Conservation (phyloP, 1,140 invertebrate genomes). For the Temnothorax curvispinosus region DNA sequence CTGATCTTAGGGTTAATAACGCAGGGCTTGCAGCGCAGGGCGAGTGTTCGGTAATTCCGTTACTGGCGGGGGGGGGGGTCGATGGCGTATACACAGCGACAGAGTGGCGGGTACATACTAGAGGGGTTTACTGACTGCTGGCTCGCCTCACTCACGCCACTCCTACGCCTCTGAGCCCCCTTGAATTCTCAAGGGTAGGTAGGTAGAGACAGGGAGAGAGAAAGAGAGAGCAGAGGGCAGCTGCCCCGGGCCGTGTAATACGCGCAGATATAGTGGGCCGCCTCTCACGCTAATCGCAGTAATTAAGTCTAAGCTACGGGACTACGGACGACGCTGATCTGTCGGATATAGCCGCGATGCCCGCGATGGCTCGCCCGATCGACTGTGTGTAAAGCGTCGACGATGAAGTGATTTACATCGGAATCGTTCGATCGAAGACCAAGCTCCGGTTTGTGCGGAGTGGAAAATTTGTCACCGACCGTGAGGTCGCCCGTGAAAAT, state of each 20-base stretch:
- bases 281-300: slow-evolving; percentile 80
- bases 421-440: slow-evolving; percentile 65
- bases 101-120: slow-evolving; percentile 36
- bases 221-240: slow-evolving; percentile 32
- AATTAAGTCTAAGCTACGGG: slow-evolving; percentile 81
- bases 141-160: slow-evolving; percentile 51
- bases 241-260: slow-evolving; percentile 66
- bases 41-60: slow-evolving; percentile 35
- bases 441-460: not conserved
- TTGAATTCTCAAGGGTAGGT: slow-evolving; percentile 36
- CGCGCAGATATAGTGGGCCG: slow-evolving; percentile 73
- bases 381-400: slow-evolving; percentile 64
- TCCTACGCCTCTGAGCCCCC: slow-evolving; percentile 42
- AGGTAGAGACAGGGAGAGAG: slow-evolving; percentile 48
- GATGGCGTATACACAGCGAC: slow-evolving; percentile 32
- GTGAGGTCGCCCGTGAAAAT: slow-evolving; percentile 46
- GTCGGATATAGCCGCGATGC: slow-evolving; percentile 38
- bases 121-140: slow-evolving; percentile 44
- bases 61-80: slow-evolving; percentile 17
- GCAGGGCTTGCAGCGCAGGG: not conserved
- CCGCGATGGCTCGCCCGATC: slow-evolving; percentile 39
- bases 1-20: not conserved
- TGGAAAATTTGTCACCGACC: slow-evolving; percentile 53
- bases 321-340: slow-evolving; percentile 64
- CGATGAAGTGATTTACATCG: slow-evolving; percentile 76